A percentile compares a stretch with the other conserved stretches of the same genome.
Evolutionary conservation across 2,113 vertebrate species (phyloP).

Genomic region (Pteronura brasiliensis): DNA sequence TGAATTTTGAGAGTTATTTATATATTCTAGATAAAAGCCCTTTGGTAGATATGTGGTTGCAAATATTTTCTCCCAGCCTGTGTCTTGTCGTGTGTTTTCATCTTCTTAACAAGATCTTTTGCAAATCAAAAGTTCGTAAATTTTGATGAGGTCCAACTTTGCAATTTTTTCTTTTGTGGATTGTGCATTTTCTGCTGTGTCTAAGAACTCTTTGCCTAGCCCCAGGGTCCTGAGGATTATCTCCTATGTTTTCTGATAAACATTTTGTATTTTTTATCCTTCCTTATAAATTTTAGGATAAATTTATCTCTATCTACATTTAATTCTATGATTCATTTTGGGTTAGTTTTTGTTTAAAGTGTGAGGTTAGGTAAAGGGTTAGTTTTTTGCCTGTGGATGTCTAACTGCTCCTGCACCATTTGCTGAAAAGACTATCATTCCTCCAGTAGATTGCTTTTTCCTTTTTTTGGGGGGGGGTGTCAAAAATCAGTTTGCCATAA

Average conservation of each 20-base stretch:
- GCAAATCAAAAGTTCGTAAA: not conserved
- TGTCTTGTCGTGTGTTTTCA: not conserved
- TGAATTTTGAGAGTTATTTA: not conserved
- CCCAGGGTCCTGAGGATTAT: not conserved
- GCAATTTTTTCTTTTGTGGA: constrained; percentile 9
- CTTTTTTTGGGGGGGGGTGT: not conserved
- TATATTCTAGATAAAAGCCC: not conserved
- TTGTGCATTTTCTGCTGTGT: not conserved
- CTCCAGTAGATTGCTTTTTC: not conserved
- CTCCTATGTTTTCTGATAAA: not conserved
- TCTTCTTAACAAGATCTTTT: not conserved
- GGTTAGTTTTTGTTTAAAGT: not conserved
- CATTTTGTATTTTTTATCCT: constrained; percentile 17
- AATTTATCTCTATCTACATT: not conserved
- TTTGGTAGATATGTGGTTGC: not conserved
- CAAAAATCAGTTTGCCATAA: not conserved
- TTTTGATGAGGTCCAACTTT: not conserved
- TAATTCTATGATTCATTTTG: not conserved
- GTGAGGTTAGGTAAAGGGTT: not conserved
- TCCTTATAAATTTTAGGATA: not conserved
- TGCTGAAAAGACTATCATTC: not conserved
- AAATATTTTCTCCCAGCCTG: not conserved
- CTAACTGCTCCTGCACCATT: not conserved
- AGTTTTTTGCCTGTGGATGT: not conserved
- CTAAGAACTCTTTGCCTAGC: not conserved